Base-by-base conservation (phyloP, 2,797 vertebrate genomes). In the Huso huso region DNA sequence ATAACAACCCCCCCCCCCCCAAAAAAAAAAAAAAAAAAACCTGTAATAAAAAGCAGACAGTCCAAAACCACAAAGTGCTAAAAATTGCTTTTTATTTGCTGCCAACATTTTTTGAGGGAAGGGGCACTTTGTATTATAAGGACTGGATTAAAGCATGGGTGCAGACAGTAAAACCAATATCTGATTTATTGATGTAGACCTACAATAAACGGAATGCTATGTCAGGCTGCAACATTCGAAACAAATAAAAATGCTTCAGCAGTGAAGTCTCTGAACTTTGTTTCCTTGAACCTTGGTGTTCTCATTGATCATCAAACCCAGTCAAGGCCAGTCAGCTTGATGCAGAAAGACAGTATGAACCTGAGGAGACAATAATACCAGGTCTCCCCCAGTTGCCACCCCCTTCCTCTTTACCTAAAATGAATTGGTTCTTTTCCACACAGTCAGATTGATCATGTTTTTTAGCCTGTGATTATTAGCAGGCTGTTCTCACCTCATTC, bases 31-130 rank as follows among this genome's bases (percentile, higher is more conserved):
- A 18, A 18, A 18, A 79, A 80, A 75, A 70, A 66, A 73, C 62
- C 74, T 84, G 72, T 87, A 90, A 89, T 83, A 83, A 83, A 85
- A 88, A 87, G 74, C 83, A 88, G 78, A 83, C 77, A 78, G 83
- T 81, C 83, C 81, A 81, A 79, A 84, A 76, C 15, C 71, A 71
- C 67, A 77, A 77, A 72, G 76, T 79, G 71, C 70, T 65, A 73
- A 82, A 74, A 79, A 37, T 66, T 79, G 82, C 67, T 80, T 84
- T 82, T 78, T 63, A 79, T 72, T 79, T 74, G 58, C 68, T 83
- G 79, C 84, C 79, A 82, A 72, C 10, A 69, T 71, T 81, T 87
- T 73, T 72, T 74, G 70, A 51, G 72, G 72, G 37, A 37, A 67
- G 71, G 70, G 79, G 78, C 79, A 80, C 53, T 72, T 76, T 75